These are phyloP conservation scores for Copsychus sechellarum DNA, from an alignment of 2,113 vertebrate genomes.

Conservation along the genomic window DNA sequence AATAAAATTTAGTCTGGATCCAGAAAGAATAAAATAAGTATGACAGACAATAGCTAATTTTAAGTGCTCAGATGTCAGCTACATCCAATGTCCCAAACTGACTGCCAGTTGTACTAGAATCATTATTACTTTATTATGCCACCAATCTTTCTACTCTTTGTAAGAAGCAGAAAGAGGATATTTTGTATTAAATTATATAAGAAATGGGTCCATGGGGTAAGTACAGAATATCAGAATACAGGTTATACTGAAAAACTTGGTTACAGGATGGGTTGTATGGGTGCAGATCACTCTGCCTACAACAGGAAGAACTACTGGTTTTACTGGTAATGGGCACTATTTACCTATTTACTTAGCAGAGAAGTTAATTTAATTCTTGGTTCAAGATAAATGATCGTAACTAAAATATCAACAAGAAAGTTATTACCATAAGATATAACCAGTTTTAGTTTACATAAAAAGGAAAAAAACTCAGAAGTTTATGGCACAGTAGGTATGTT, in stretches of 20 bases:
- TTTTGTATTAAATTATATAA: not conserved
- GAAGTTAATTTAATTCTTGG: not conserved
- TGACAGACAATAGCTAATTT: not conserved
- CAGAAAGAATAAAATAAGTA: not conserved
- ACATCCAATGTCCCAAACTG: not conserved
- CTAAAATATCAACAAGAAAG: slow-evolving; percentile 9
- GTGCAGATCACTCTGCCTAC: not conserved
- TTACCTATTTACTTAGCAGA: not conserved
- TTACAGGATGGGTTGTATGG: not conserved
- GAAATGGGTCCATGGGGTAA: not conserved
- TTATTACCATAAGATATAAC: not conserved
- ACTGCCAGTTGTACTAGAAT: not conserved
- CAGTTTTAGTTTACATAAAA: not conserved
- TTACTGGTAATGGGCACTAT: not conserved
- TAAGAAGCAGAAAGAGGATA: not conserved
- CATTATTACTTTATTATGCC: not conserved
- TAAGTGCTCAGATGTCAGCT: not conserved
- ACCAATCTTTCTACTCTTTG: not conserved
- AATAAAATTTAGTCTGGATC: not conserved
- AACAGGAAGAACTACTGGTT: not conserved
- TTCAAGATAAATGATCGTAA: not conserved
- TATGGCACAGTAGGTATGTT: not conserved
- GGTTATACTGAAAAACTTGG: not conserved
- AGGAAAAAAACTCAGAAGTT: not conserved
- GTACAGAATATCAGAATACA: not conserved